Evolutionary conservation across 2,797 vertebrate species (phyloP).

Genomic region (Molossus alvarezi): DNA sequence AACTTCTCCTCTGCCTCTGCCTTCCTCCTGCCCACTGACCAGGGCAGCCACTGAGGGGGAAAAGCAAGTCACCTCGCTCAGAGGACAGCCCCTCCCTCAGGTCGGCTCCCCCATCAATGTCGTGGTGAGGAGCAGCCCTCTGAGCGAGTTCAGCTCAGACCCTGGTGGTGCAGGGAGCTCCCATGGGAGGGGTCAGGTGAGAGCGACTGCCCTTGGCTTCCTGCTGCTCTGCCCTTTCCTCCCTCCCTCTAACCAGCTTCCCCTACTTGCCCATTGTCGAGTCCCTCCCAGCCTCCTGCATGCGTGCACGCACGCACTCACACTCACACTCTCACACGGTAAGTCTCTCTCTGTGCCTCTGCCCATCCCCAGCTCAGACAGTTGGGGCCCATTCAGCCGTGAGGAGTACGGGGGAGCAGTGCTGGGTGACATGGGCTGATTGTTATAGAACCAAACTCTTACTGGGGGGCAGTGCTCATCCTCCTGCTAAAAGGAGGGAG

Average conservation of each 20-base stretch:
- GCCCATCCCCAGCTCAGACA: background rate
- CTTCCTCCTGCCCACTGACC: conserved; percentile 47
- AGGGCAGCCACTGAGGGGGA: background rate
- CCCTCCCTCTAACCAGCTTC: background rate
- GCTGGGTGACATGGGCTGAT: rapidly evolving
- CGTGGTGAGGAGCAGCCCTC: background rate
- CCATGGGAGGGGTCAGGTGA: background rate
- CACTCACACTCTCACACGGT: background rate
- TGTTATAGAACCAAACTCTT: background rate
- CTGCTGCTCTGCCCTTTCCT: background rate
- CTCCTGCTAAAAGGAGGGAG: background rate
- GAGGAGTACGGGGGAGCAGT: background rate
- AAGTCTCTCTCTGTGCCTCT: background rate
- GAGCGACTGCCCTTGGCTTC: background rate
- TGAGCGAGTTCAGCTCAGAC: background rate
- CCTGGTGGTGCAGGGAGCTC: background rate
- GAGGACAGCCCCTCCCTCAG: background rate
- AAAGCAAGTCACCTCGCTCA: background rate
- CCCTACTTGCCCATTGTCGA: background rate
- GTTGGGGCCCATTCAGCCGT: background rate
- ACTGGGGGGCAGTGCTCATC: background rate
- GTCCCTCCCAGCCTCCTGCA: background rate
- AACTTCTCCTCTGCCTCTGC: conserved; percentile 20
- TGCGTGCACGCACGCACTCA: rapidly evolving
- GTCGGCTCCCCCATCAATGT: background rate